These are phyloP conservation scores for Arenaria interpres DNA, from an alignment of 2,113 vertebrate genomes.

Conservation along the genomic window DNA sequence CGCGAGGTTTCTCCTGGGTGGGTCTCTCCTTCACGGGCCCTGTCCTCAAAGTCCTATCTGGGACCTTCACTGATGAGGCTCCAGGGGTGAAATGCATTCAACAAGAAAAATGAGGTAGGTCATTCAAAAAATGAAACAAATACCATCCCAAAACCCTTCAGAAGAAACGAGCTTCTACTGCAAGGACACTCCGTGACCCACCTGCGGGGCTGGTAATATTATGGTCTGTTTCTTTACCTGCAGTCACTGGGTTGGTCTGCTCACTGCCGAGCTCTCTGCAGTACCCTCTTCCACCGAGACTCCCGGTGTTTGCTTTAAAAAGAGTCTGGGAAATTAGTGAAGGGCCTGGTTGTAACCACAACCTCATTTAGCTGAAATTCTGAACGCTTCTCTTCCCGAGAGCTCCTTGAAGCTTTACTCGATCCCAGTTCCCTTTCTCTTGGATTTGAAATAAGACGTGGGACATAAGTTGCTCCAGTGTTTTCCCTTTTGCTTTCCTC, in stretches of 20 bases:
- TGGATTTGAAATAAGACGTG: background rate
- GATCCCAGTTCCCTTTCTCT: background rate
- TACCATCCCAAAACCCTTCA: background rate
- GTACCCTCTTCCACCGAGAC: background rate
- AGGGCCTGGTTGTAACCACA: background rate
- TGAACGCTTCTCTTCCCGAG: background rate
- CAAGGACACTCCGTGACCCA: background rate
- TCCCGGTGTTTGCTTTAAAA: background rate
- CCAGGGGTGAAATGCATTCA: background rate
- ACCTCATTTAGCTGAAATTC: background rate
- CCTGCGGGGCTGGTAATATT: background rate
- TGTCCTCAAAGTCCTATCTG: background rate
- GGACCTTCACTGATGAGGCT: background rate
- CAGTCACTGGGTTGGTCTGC: background rate
- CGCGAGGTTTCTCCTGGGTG: background rate
- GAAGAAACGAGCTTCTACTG: background rate
- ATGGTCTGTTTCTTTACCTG: background rate
- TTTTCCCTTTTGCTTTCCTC: background rate
- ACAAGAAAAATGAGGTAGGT: background rate
- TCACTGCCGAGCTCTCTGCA: background rate
- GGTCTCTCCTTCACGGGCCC: fast-evolving
- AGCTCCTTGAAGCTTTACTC: background rate
- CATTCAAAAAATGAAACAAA: too few species aligned
- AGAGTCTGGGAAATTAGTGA: background rate
- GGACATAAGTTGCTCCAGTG: fast-evolving